These are phyloP conservation scores for Indri indri DNA, from an alignment of 2,113 vertebrate genomes.

Conservation along the genomic window DNA sequence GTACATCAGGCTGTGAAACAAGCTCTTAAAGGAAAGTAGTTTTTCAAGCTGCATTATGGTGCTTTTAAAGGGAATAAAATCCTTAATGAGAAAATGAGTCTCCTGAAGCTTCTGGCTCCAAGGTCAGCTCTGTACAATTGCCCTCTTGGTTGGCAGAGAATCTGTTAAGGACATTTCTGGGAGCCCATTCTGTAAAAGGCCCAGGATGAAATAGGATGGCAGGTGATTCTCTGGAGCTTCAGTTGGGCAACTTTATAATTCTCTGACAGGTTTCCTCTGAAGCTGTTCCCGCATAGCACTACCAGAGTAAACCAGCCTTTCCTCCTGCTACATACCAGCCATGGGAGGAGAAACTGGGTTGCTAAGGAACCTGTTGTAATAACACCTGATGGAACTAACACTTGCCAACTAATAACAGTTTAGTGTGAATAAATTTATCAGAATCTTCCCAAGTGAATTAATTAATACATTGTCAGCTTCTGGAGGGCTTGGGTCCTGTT, in stretches of 20 bases:
- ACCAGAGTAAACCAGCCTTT: not conserved
- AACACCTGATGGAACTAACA: constrained; percentile 52
- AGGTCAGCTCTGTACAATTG: constrained; percentile 52
- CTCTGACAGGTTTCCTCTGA: constrained; percentile 51
- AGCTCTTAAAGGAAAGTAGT: constrained; percentile 60
- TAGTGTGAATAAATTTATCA: constrained; percentile 65
- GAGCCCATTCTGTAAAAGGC: constrained; percentile 43
- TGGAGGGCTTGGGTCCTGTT: not conserved
- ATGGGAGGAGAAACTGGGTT: not conserved
- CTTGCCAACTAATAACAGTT: constrained; percentile 64
- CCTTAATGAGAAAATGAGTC: constrained; percentile 70
- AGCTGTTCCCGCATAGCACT: constrained; percentile 8
- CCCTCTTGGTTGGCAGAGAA: constrained; percentile 22
- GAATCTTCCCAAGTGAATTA: constrained; percentile 47
- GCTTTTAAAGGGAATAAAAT: constrained; percentile 70
- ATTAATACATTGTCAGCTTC: constrained; percentile 53
- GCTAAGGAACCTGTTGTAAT: constrained; percentile 60
- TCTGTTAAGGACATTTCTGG: constrained; percentile 18
- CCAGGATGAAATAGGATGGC: constrained; percentile 47
- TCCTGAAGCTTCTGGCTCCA: constrained; percentile 39
- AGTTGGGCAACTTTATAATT: constrained; percentile 47
- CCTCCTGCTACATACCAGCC: not conserved
- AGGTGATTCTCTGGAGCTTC: constrained; percentile 54
- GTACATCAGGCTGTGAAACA: constrained; percentile 51
- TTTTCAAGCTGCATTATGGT: constrained; percentile 64